A percentile compares a stretch with the other conserved stretches of the same genome.
Conservation (phyloP, 2,113 vertebrate genomes). For the Entelurus aequoreus region DNA sequence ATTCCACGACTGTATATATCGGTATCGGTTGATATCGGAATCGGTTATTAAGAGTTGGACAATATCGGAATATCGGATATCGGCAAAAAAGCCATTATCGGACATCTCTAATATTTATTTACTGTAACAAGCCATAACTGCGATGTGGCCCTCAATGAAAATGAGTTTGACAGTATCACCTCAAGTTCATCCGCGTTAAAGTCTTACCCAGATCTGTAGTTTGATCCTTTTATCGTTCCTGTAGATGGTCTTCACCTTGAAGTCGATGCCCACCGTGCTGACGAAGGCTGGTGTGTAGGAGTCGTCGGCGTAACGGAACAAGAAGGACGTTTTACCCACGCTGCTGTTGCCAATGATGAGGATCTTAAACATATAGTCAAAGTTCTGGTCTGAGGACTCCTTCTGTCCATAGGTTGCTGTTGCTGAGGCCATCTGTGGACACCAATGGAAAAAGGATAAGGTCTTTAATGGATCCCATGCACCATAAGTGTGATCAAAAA, state of each 20-base stretch:
- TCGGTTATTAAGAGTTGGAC: too few relatives aligned
- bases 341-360: slow-evolving; percentile 99
- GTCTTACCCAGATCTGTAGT: slow-evolving; percentile 94
- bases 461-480: too few relatives aligned
- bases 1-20: too few relatives aligned
- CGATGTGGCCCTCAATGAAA: too few relatives aligned
- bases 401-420: slow-evolving; percentile 85
- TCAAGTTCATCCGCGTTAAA: background rate
- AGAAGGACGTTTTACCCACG: slow-evolving; percentile 95
- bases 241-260: slow-evolving; percentile 99
- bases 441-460: background rate
- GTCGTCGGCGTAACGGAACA: slow-evolving; percentile 94
- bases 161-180: background rate
- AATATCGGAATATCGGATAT: too few relatives aligned
- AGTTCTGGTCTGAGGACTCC: slow-evolving; percentile 96
- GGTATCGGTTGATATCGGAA: too few relatives aligned
- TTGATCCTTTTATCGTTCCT: slow-evolving; percentile 97
- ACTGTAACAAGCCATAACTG: too few relatives aligned
- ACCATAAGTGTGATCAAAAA: background rate
- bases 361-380: slow-evolving; percentile 99
- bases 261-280: slow-evolving; percentile 96
- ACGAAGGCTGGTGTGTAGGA: slow-evolving; percentile 95
- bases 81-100: too few relatives aligned
- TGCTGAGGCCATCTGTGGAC: slow-evolving; percentile 88
- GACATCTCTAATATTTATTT: too few relatives aligned